Evolutionary conservation across 2,888 invertebrate species (phyloP).

Genomic region (Hedychridium roseum): DNA sequence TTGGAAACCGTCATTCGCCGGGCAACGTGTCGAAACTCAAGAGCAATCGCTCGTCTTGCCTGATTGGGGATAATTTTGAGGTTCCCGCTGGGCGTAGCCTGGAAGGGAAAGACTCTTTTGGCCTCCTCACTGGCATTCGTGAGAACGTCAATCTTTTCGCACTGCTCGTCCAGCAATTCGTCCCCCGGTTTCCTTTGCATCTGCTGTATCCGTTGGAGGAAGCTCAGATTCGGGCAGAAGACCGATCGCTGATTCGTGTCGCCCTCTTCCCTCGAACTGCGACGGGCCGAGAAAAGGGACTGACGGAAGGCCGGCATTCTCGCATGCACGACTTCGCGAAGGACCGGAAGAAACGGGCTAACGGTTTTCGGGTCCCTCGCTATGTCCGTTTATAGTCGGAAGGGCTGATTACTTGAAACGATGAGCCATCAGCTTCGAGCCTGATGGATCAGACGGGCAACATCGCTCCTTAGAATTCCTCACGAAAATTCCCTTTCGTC

Average conservation of each 20-base stretch:
- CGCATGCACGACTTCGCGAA: too few relatives aligned
- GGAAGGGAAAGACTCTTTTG: constrained; percentile 69
- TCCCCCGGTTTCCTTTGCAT: constrained; percentile 35
- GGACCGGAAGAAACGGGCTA: too few relatives aligned
- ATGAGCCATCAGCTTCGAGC: constrained; percentile 45
- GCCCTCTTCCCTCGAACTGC: too few relatives aligned
- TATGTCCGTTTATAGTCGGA: not conserved
- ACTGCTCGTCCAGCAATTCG: too few relatives aligned
- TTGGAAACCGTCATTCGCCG: constrained; percentile 24
- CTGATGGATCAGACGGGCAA: constrained; percentile 33
- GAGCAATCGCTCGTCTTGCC: constrained; percentile 64
- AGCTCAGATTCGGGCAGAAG: constrained; percentile 26
- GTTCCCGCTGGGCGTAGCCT: constrained; percentile 74
- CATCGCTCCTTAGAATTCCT: constrained; percentile 32
- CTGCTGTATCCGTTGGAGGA: constrained; percentile 47
- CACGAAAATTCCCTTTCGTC: not conserved
- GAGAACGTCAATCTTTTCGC: constrained; percentile 27
- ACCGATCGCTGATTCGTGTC: constrained; percentile 2
- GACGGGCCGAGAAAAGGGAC: too few relatives aligned
- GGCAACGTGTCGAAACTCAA: too few relatives aligned
- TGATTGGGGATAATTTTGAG: constrained; percentile 75
- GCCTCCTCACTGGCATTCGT: constrained; percentile 30
- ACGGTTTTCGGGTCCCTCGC: not conserved
- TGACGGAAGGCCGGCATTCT: not conserved
- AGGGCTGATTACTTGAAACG: constrained; percentile 34